Evolutionary conservation across 2,888 invertebrate species (phyloP), one percentile per base, ranked within the genome.

Genomic region (Pristionchus fissidentatus): DNA sequence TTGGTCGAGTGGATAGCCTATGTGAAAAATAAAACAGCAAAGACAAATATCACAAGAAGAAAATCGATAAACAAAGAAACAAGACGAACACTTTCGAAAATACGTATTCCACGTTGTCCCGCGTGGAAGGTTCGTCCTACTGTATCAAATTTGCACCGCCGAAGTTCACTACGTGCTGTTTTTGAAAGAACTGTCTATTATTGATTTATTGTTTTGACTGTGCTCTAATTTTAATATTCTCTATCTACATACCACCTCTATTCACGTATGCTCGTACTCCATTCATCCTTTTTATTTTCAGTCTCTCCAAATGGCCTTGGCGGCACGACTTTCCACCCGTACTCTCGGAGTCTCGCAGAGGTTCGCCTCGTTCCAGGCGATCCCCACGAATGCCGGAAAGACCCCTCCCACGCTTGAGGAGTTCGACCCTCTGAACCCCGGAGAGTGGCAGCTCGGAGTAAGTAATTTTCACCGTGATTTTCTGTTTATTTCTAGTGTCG

Each of bases 351-450:
- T 87, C 57, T 86, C 89, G 49, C 83, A 87, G 75, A 86, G 89
- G 83, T 84, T 84, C 70, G 89, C 89, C 70, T 87, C 87, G 66
- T 89, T 89, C 87, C 88, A 88, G 77, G 83, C 87, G 22, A 84
- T 89, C 78, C 88, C 89, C 83, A 90, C 90, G 60, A 90, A 90
- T 82, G 90, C 90, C 70, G 90, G 90, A 84, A 89, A 89, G 86
- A 86, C 86, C 41, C 88, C 91, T 55, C 91, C 91, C 79, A 88
- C 91, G 15, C 87, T 91, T 38, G 91, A 91, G 82, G 88, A 91
- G 84, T 91, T 91, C 87, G 91, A 91, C 73, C 91, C 91, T 57
- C 85, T 90, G 79, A 90, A 91, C 85, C 90, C 90, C 79, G 91
- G 90, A 87, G 89, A 89, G 86, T 90, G 91, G 90, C 89, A 89